Conservation (phyloP, 2,113 vertebrate species). For the Dipodomys spectabilis region DNA sequence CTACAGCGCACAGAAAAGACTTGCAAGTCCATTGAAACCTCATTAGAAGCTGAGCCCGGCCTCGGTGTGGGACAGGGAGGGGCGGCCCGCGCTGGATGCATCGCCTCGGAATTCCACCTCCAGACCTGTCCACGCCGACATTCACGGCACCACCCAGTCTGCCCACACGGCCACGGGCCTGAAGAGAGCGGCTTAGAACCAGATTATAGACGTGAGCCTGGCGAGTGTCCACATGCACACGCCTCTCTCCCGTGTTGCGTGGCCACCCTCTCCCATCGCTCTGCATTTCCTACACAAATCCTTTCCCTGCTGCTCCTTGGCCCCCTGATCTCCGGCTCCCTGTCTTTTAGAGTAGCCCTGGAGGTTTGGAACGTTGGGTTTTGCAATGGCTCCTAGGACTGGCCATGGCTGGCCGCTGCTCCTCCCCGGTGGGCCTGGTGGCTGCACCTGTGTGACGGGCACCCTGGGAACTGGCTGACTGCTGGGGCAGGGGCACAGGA, state of each 20-base stretch:
- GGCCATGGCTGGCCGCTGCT: accelerated
- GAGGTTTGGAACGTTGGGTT: neutral
- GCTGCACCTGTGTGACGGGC: neutral
- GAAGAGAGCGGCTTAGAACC: too few relatives aligned
- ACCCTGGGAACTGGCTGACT: accelerated
- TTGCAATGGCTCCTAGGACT: neutral
- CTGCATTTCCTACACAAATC: neutral
- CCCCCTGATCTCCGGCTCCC: neutral
- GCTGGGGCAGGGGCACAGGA: accelerated
- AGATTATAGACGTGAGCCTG: too few relatives aligned
- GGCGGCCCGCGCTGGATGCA: neutral
- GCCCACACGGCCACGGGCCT: too few relatives aligned
- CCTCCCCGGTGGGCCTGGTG: accelerated
- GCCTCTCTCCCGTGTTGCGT: too few relatives aligned
- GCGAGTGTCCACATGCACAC: too few relatives aligned
- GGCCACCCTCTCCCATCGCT: too few relatives aligned
- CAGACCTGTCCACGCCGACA: too few relatives aligned
- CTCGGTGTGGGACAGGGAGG: neutral
- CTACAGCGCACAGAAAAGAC: neutral
- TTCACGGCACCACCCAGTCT: too few relatives aligned
- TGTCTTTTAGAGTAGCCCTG: neutral
- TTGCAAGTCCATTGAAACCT: neutral
- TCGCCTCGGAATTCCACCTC: too few relatives aligned
- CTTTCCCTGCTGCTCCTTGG: neutral
- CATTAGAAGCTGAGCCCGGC: neutral